These are phyloP conservation scores for Liparis tanakae DNA, from an alignment of 2,797 vertebrate species.

Conservation along the genomic window DNA sequence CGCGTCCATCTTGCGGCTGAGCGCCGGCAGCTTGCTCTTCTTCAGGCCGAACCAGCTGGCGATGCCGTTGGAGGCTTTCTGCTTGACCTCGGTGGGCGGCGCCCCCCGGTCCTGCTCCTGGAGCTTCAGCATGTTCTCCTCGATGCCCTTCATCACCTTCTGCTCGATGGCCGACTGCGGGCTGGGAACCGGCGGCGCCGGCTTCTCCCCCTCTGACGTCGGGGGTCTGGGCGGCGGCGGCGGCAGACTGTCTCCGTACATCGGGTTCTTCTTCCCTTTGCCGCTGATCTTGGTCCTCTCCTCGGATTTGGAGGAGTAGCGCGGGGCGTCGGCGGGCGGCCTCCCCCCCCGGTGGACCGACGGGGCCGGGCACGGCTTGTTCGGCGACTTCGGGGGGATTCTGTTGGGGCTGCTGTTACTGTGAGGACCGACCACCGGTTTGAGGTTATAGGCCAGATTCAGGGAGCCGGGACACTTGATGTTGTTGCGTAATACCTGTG, in stretches of 20 bases:
- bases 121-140: slow-evolving; percentile 93
- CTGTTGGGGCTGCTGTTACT: slow-evolving; percentile 89
- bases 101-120: slow-evolving; percentile 90
- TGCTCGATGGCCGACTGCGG: slow-evolving; percentile 93
- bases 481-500: slow-evolving; percentile 83
- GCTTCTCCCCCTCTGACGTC: slow-evolving; percentile 65
- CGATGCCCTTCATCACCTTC: slow-evolving; percentile 98
- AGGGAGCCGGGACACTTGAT: slow-evolving; percentile 84
- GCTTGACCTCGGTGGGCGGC: slow-evolving; percentile 85
- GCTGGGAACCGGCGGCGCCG: slow-evolving; percentile 59
- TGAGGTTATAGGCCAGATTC: slow-evolving; percentile 79
- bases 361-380: slow-evolving; percentile 82
- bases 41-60: slow-evolving; percentile 97
- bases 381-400: slow-evolving; percentile 90
- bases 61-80: slow-evolving; percentile 90
- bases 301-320: slow-evolving; percentile 84
- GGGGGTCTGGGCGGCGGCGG: slow-evolving; percentile 75
- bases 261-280: slow-evolving; percentile 82
- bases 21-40: slow-evolving; percentile 93
- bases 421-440: slow-evolving; percentile 81
- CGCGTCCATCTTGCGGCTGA: slow-evolving; percentile 88
- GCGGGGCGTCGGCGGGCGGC: slow-evolving; percentile 71
- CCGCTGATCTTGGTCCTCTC: slow-evolving; percentile 82
- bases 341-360: slow-evolving; percentile 73
- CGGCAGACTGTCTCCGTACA: slow-evolving; percentile 79